These are phyloP conservation scores for Crioceris asparagi DNA, from an alignment of 2,888 invertebrate species.

Conservation along the genomic window DNA sequence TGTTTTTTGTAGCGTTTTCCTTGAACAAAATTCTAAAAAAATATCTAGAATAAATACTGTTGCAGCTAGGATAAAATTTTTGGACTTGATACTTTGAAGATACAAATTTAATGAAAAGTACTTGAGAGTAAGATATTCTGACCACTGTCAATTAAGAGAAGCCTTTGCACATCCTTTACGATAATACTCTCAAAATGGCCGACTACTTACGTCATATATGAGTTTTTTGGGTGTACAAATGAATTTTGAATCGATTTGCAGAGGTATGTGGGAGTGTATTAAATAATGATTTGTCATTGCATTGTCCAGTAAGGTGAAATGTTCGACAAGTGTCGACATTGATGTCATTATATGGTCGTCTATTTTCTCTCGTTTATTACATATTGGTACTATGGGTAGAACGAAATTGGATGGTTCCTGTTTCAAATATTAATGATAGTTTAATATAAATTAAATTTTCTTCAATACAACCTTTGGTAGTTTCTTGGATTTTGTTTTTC, in stretches of 20 bases:
- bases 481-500: constrained; percentile 8
- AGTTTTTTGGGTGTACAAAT: no score
- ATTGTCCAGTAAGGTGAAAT: constrained; percentile 18
- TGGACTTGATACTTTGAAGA: no score
- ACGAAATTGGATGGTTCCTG: constrained; percentile 8
- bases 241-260: no score
- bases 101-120: no score
- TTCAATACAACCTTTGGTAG: not conserved
- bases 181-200: no score
- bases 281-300: constrained; percentile 18
- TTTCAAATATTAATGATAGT: constrained; percentile 3
- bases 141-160: not conserved
- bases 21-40: constrained; percentile 16
- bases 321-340: constrained; percentile 14
- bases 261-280: not conserved
- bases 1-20: constrained; percentile 16
- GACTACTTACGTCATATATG: no score
- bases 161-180: no score
- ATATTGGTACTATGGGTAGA: constrained; percentile 11
- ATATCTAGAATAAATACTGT: no score
- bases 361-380: constrained; percentile 16
- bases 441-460: constrained; percentile 4
- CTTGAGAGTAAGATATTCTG: not conserved
- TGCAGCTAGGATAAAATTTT: no score
- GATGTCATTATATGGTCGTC: constrained; percentile 10